Percentiles rank a stretch among this genome's conserved stretches.
Evolutionary conservation across 53 echinoderm and acorn worm genomes (phyloP).

Genomic region (Luidia sarsii): DNA sequence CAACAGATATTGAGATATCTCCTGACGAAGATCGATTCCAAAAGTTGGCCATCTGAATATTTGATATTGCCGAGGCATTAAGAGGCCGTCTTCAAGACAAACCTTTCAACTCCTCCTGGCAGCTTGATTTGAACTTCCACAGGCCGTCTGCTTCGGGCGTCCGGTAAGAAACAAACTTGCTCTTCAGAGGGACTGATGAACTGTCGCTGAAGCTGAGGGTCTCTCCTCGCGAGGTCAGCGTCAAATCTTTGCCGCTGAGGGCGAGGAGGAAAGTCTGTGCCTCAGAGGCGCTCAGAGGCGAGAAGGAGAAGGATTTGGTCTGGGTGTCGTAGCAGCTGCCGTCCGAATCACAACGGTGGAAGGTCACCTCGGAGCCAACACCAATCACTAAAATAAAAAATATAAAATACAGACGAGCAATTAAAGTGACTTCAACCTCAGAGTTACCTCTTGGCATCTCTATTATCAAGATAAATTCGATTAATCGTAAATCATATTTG

Average conservation of each 20-base stretch:
- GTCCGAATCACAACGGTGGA: not conserved
- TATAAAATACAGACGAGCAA: too few species aligned
- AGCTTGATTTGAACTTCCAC: slow-evolving; percentile 1
- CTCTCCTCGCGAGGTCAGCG: not conserved
- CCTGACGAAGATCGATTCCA: too few species aligned
- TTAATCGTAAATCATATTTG: too few species aligned
- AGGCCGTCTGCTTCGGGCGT: not conserved
- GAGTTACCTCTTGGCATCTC: not conserved
- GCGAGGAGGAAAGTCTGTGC: not conserved
- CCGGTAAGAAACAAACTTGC: not conserved
- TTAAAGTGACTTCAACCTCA: too few species aligned
- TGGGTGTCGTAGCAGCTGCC: not conserved
- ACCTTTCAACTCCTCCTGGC: not conserved
- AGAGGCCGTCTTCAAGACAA: too few species aligned
- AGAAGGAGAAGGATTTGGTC: not conserved
- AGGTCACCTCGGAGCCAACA: not conserved
- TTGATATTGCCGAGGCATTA: too few species aligned
- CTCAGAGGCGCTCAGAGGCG: not conserved
- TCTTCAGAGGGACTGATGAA: not conserved
- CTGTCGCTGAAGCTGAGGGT: not conserved
- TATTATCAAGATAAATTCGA: too few species aligned
- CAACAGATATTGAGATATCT: too few species aligned
- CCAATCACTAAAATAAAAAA: slow-evolving; percentile 27
- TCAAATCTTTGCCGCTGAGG: not conserved
- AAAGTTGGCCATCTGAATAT: too few species aligned